phyloP scores from a whole-genome alignment of 1,140 invertebrate genomes.

The Anagrus nilaparvatae region DNA sequence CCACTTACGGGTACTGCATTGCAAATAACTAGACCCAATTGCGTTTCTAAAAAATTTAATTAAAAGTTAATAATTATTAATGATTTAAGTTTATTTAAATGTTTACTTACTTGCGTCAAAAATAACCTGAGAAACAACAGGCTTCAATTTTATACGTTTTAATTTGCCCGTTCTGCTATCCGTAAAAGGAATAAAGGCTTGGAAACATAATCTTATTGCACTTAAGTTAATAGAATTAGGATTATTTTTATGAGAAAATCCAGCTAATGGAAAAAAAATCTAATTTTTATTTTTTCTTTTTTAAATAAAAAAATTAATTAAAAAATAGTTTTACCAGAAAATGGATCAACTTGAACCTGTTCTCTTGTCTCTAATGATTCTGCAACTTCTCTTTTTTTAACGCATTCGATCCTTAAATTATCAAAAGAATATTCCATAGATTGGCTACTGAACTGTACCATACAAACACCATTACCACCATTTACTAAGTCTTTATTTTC shows the following conservation, averaged over 20 bases:
- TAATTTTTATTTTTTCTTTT: not conserved
- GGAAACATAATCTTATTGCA: constrained; percentile 86
- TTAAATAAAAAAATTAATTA: too few relatives aligned
- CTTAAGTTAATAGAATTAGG: constrained; percentile 85
- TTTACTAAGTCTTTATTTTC: too few relatives aligned
- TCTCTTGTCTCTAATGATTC: constrained; percentile 71
- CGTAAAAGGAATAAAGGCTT: constrained; percentile 89
- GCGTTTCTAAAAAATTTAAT: constrained; percentile 55
- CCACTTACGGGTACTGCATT: constrained; percentile 75
- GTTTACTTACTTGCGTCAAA: constrained; percentile 80
- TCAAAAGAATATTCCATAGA: too few relatives aligned
- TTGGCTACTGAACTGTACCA: too few relatives aligned
- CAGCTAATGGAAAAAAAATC: constrained; percentile 54
- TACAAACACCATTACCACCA: too few relatives aligned
- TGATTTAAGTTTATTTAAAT: not conserved
- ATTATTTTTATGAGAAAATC: constrained; percentile 72
- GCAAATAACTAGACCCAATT: constrained; percentile 81
- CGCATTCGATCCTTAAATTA: constrained; percentile 93
- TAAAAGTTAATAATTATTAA: constrained; percentile 6
- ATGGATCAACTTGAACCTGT: constrained; percentile 85
- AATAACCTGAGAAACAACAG: constrained; percentile 84
- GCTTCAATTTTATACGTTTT: constrained; percentile 63
- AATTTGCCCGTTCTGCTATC: constrained; percentile 65
- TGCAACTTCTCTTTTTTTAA: constrained; percentile 89
- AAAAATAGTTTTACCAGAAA: constrained; percentile 78